Conservation (phyloP, 2,888 invertebrate species). For the Pristionchus maxplancki region DNA sequence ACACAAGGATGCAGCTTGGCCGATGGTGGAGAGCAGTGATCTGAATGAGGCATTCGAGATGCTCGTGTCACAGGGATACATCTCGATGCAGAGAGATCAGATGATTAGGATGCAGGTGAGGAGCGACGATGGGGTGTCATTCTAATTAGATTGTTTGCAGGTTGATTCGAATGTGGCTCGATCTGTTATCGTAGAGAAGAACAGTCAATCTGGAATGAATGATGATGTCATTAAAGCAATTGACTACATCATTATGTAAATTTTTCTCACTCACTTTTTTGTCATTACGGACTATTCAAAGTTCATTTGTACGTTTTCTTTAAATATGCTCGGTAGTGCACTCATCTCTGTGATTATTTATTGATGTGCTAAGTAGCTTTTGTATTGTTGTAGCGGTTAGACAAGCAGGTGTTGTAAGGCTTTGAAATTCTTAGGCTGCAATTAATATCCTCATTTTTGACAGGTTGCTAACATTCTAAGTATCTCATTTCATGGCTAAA, state of each 20-base stretch:
- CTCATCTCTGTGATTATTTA: conserved; percentile 31
- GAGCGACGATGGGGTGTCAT: background rate
- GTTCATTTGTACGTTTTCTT: background rate
- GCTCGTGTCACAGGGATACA: conserved; percentile 12
- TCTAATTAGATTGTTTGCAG: background rate
- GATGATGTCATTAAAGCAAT: background rate
- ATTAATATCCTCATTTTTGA: background rate
- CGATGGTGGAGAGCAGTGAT: conserved; percentile 30
- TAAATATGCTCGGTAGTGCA: background rate
- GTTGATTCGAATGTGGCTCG: background rate
- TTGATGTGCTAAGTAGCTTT: background rate
- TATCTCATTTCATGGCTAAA: conserved; percentile 14
- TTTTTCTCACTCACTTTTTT: background rate
- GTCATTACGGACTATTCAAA: background rate
- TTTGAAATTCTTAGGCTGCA: background rate
- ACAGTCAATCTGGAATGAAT: background rate
- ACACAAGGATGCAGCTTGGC: conserved; percentile 51
- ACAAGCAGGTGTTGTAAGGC: background rate
- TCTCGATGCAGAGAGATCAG: conserved; percentile 2
- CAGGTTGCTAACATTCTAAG: conserved; percentile 5
- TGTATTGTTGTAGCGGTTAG: background rate
- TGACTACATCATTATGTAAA: background rate
- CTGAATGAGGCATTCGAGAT: conserved; percentile 40
- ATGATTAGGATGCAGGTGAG: conserved; percentile 43
- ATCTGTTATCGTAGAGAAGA: background rate